phyloP scores from a whole-genome alignment of 2,888 invertebrate species.

The Peribatodes rhomboidaria region DNA sequence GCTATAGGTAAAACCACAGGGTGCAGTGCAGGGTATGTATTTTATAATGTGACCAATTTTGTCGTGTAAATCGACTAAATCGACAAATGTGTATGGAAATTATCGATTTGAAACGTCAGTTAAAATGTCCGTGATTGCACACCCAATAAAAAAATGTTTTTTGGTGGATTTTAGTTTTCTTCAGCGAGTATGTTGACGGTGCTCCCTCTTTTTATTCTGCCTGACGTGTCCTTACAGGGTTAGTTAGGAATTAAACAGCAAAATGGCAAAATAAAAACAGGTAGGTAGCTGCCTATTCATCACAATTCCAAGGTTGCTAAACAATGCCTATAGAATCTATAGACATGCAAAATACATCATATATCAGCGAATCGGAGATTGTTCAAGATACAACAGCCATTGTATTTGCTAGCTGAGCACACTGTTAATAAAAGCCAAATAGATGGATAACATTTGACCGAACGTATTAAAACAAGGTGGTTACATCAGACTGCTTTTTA shows the following conservation, averaged over 20 bases:
- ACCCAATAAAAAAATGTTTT: too few relatives aligned
- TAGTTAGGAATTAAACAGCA: not conserved
- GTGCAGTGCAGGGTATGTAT: too few relatives aligned
- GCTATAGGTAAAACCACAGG: too few relatives aligned
- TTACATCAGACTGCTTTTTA: not conserved
- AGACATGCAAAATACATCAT: conserved; percentile 11
- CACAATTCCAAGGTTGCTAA: conserved; percentile 6
- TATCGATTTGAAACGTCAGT: too few relatives aligned
- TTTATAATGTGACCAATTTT: too few relatives aligned
- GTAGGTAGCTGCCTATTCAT: not conserved
- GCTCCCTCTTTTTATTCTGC: too few relatives aligned
- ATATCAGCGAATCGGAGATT: conserved; percentile 17
- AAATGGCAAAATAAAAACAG: not conserved
- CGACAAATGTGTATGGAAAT: too few relatives aligned
- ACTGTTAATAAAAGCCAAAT: not conserved
- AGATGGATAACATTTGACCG: not conserved
- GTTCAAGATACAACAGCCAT: not conserved
- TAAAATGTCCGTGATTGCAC: too few relatives aligned
- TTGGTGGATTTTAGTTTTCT: too few relatives aligned
- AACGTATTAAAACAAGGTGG: not conserved
- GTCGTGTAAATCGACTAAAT: too few relatives aligned
- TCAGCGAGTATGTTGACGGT: too few relatives aligned
- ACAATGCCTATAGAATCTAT: conserved; percentile 8
- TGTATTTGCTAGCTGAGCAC: not conserved
- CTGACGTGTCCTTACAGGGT: too few relatives aligned